Evolutionary conservation across 1,140 invertebrate species (phyloP), one percentile per base, ranked within the genome.

Genomic region (Magallana angulata): DNA sequence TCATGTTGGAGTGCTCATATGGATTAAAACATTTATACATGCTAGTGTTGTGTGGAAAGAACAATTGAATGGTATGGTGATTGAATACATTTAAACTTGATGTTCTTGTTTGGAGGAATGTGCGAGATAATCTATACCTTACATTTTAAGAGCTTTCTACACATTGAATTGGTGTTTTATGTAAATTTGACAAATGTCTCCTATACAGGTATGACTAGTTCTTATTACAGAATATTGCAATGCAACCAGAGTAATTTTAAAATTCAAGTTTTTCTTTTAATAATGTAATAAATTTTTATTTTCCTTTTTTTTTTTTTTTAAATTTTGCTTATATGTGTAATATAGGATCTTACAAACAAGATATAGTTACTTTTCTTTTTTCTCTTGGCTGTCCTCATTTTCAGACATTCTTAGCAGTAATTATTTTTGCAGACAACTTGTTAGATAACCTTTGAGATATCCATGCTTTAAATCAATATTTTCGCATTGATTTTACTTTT

Each of bases 61-160:
- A 76, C 68, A 76, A 76, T 76, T 76, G 24, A 76, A 36, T 76
- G 9, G 30, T 76, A 30, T 76, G 68, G 30, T 76, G 68, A 76
- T 76, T 24, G 24, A 76, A 76, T 36, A 30, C 60, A 62, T 62
- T 62, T 62, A 62, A 62, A 62, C 68, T 30, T 12, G 18, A 76
- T 76, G 68, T 11, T 76, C 24, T 76, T 76, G 68, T 24, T 76
- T 4, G 3, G 36, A 7, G 14, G 14, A 18, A 64, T 16, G 18
- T n/a, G 18, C 18, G 60, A 36, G 68, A 76, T 30, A 76, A 76
- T 30, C 36, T 76, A 11, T 76, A 76, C 68, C 12, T 76, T 18
- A 30, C 68, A 76, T 76, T 76, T 76, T 76, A 76, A 76, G 68
- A 30, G 68, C 12, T 76, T 36, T 76, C 60, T n/a, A 30, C 68